phyloP scores from a whole-genome alignment of 2,113 vertebrate genomes.

The Hydrolagus affinis region DNA sequence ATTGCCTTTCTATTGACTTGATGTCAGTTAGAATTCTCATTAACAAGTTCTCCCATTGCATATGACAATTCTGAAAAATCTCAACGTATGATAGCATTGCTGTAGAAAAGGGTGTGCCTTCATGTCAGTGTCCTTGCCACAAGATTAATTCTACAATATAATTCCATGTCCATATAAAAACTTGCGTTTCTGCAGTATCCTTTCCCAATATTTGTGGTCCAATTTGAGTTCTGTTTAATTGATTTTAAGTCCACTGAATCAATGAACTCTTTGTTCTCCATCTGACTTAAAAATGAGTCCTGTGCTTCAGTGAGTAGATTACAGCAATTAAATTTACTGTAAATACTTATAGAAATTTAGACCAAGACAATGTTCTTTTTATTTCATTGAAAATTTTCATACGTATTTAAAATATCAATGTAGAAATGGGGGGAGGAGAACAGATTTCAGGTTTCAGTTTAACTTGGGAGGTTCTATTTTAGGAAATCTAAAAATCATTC shows the following conservation, averaged over 20 bases:
- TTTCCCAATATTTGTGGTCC: slow-evolving; percentile 20
- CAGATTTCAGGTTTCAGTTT: slow-evolving; percentile 2
- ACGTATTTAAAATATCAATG: background rate
- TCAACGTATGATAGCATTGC: background rate
- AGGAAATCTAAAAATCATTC: background rate
- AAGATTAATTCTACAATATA: background rate
- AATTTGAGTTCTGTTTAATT: background rate
- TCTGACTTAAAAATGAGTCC: background rate
- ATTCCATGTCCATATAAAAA: background rate
- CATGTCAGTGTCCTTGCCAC: background rate
- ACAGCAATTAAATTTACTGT: slow-evolving; percentile 21
- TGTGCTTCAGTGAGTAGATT: slow-evolving; percentile 18
- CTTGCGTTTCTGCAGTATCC: background rate
- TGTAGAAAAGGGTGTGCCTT: background rate
- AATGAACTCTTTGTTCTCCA: slow-evolving; percentile 27
- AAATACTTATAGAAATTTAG: slow-evolving; percentile 10
- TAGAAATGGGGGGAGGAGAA: background rate
- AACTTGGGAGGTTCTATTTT: background rate
- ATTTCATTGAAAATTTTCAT: background rate
- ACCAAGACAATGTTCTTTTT: slow-evolving; percentile 7
- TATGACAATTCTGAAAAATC: background rate
- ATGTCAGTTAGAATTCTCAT: background rate
- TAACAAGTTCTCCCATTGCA: background rate
- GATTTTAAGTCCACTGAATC: slow-evolving; percentile 19
- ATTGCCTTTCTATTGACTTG: background rate